Base-by-base conservation (phyloP, 2,113 vertebrate species). In the Petroica traversi region DNA sequence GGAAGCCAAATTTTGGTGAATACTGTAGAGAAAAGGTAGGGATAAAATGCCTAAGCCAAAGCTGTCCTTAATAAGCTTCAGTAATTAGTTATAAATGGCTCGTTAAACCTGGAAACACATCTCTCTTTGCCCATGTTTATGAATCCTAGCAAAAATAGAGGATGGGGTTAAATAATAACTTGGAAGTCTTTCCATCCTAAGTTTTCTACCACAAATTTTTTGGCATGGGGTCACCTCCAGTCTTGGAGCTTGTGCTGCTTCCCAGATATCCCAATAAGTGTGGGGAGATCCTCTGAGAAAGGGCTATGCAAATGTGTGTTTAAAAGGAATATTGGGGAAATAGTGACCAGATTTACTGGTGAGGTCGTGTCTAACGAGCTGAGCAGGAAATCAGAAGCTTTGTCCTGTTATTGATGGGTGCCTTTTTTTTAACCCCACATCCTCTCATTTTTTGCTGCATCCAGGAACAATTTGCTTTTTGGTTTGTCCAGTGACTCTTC, bases 1-100 rank as follows among this genome's bases (percentile, higher is more conserved):
- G 88, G 94, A 93, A 97, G 97, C 96, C 97, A 97, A 97, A 97
- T 95, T 97, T 97, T 97, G 97, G 97, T 97, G 95, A 97, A 97
- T 97, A 96, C 96, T 95, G 95, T 82, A 77, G 96, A 97, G 97
- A 94, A 97, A 97, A 97, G 95, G 96, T 97, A 94, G 83, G 92
- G 93, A 96, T 94, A 97, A 97, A 96, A 96, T 68, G 88, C 88
- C 94, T 97, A 91, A 96, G 93, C 95, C 88, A 96, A 95, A 96
- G 94, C 97, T 97, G 92, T 25, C 24, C 90, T 96, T 97, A 97
- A 97, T 96, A 97, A 96, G 95, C 80, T 96, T 91, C 94, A 95
- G 95, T 96, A 97, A 97, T 97, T 97, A 96, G 91, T 96, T 95
- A 95, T 82, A 97, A 95, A 96, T 86, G 97, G 88, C 83, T 97